Evolutionary conservation across 2,888 invertebrate genomes (phyloP).

Genomic region (Brachylomia viminalis): DNA sequence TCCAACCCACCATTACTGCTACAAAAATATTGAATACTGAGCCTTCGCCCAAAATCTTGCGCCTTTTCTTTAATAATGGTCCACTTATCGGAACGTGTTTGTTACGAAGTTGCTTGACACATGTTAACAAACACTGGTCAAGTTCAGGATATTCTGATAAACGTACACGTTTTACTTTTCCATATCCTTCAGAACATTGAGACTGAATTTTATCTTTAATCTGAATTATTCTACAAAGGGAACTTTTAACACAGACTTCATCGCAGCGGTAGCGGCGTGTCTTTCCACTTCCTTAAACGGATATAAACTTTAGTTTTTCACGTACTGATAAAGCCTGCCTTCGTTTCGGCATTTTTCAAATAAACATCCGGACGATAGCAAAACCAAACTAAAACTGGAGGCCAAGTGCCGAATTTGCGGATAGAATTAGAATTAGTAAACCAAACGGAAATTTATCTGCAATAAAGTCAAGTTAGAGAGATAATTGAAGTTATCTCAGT

Average conservation of each 20-base stretch:
- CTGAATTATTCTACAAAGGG: constrained; percentile 1
- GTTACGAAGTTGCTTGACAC: no score
- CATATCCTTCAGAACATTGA: neutral
- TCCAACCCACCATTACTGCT: no score
- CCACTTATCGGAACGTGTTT: no score
- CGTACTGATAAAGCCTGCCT: constrained; percentile 1
- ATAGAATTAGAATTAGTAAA: neutral
- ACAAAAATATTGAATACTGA: no score
- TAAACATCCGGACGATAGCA: neutral
- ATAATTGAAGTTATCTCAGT: no score
- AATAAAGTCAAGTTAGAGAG: no score
- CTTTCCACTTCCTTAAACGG: constrained; percentile 1
- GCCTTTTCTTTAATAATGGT: no score
- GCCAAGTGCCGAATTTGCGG: neutral
- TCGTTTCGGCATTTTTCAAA: neutral
- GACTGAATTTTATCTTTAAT: neutral
- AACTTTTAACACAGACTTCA: neutral
- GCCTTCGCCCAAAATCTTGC: no score
- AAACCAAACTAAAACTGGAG: neutral
- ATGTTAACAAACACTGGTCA: neutral
- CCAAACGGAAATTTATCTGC: neutral
- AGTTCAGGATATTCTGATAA: neutral
- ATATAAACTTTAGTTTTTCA: constrained; percentile 3
- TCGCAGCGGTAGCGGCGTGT: no score
- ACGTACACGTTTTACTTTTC: neutral